Percentiles rank a stretch among this genome's conserved stretches.
phyloP scores from a whole-genome alignment of 2,888 invertebrate species.

The Amblyjoppa fuscipennis region DNA sequence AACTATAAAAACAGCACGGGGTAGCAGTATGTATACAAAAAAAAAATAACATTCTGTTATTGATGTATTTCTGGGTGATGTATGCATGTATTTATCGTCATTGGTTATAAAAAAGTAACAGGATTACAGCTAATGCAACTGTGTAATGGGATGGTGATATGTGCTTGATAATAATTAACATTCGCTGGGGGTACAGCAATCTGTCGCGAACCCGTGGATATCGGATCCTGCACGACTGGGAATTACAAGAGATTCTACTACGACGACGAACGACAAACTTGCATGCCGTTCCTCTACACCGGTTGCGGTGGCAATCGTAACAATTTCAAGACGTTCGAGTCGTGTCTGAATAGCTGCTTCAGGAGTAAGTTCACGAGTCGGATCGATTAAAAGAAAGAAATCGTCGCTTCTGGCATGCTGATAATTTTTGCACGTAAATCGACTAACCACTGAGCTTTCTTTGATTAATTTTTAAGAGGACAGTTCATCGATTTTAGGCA shows the following conservation, averaged over 20 bases:
- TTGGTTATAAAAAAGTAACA: not conserved
- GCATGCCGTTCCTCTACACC: constrained; percentile 92
- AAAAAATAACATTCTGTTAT: no score
- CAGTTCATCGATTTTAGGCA: no score
- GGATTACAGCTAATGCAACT: not conserved
- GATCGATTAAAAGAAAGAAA: constrained; percentile 19
- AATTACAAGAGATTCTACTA: constrained; percentile 90
- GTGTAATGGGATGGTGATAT: not conserved
- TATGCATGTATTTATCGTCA: not conserved
- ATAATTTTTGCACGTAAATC: not conserved
- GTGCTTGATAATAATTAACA: constrained; percentile 45
- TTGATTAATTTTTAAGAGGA: not conserved
- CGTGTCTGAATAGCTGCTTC: constrained; percentile 89
- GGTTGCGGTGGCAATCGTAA: constrained; percentile 96
- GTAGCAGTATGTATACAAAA: no score
- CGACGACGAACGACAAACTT: constrained; percentile 89
- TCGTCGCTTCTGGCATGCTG: not conserved
- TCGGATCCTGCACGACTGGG: constrained; percentile 87
- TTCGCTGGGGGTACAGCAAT: constrained; percentile 86
- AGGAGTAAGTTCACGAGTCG: constrained; percentile 80
- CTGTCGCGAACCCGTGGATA: constrained; percentile 88
- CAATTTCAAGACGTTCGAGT: constrained; percentile 91
- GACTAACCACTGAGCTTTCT: not conserved
- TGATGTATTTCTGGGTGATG: no score
- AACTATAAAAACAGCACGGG: no score